phyloP scores from a whole-genome alignment of 2,113 vertebrate genomes.

The Orycteropus afer region DNA sequence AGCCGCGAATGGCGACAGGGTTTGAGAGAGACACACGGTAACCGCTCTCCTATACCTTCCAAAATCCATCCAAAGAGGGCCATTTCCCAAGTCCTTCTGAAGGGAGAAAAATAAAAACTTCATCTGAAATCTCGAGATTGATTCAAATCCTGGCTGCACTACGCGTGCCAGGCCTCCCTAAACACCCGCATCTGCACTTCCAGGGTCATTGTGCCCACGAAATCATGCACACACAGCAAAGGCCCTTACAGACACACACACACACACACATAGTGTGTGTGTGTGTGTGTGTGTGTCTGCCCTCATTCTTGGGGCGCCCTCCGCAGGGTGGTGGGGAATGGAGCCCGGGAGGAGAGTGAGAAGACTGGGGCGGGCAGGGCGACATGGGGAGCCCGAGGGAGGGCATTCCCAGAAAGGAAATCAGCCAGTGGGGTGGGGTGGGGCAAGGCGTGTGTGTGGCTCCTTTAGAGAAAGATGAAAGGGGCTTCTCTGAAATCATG shows the following conservation, averaged over 20 bases:
- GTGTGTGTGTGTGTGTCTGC: too few relatives aligned
- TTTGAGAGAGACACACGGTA: not conserved
- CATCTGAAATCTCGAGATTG: not conserved
- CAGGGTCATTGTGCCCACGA: not conserved
- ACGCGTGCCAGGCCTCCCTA: not conserved
- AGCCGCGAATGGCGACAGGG: not conserved
- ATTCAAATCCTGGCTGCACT: not conserved
- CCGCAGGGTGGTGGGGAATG: not conserved
- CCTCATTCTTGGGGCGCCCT: constrained; percentile 66
- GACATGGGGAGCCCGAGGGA: not conserved
- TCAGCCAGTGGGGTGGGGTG: not conserved
- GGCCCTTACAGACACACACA: not conserved
- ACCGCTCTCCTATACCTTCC: not conserved
- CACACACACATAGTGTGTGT: too few relatives aligned
- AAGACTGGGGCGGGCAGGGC: not conserved
- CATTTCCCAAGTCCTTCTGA: not conserved
- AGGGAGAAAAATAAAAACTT: not conserved
- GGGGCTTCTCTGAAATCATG: not conserved
- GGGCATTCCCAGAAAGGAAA: not conserved
- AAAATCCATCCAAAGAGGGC: not conserved
- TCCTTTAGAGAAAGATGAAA: not conserved
- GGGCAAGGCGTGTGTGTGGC: not conserved
- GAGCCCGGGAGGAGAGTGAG: not conserved
- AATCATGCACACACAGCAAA: not conserved
- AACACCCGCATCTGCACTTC: not conserved